Base-by-base conservation (phyloP, 2,113 vertebrate species). In the Isichthys henryi region DNA sequence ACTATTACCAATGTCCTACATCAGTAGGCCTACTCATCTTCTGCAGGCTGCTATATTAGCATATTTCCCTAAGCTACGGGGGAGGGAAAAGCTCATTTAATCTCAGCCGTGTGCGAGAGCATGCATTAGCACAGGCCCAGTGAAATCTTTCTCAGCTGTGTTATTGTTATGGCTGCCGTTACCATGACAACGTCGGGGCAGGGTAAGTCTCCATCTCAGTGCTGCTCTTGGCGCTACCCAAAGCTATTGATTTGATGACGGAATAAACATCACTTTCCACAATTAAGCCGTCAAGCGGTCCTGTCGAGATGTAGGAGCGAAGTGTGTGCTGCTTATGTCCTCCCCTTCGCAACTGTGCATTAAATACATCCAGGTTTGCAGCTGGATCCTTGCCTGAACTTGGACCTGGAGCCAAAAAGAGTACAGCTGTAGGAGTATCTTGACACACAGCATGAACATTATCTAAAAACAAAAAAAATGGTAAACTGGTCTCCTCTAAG, bases 101-200 rank as follows among this genome's bases (percentile, higher is more conserved):
- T 88, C 88, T 66, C 66, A 77, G 66, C 66, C 45, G 48, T 74
- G 66, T 48, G 66, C 66, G 2, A 50, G 66, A 70, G 58, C 88
- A 88, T 19, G 58, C 58, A 70, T 88, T 88, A 74, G 66, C 88
- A 80, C 66, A 50, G 23, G 66, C 88, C 46, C 66, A 88, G 66
- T 21, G 66, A 80, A 88, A 88, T 80, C 88, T 88, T 52, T 77
- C 88, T 88, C 88, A 88, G 88, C 88, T 88, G 88, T 88, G 88
- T 88, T 88, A 77, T 88, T 88, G 88, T 88, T 88, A 88, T 88
- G 58, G 66, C 66, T 77, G 62, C 23, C 46, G 48, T 88, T 52
- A 31, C 88, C 88, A 88, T 48, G 58, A 66, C 58, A 80, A 88
- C 88, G 23, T 13, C 27, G 13, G 66, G 62, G 88, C 66, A 88